Base-by-base conservation (phyloP, 2,888 invertebrate genomes). In the Volucella inanis region DNA sequence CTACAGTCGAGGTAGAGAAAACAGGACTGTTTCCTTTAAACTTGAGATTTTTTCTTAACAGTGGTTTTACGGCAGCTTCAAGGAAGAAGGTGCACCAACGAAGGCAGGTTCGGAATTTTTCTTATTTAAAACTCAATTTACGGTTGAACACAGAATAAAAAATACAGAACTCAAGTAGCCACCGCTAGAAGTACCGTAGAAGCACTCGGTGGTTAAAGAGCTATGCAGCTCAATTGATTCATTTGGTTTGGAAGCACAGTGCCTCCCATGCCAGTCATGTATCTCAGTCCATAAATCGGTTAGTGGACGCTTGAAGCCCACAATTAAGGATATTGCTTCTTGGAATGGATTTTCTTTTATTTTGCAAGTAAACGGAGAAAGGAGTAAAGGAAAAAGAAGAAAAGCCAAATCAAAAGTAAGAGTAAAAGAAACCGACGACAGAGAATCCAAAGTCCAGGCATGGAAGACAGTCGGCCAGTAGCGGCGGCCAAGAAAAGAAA, bases 41-140 rank as follows among this genome's bases (percentile, higher is more conserved):
- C 62, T 64, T 49, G 43, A 75, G 67, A 68, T 41, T 61, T 11
- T 55, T 47, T 31, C 31, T 45, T 54, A 62, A 9, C 61, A 55
- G 70, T 57, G 15, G 31, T 55, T 41, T 31, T 31, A 31, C 50
- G 55, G 45, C 31, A 50, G 47, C 62, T 68, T 47, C 39, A 41
- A 64, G n/a, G 43, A 18, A 41, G 47, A 18, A 31, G 47, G 38
- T 49, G 39, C 15, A 12, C 11, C n/a, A 14, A 64, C 59, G 9
- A 38, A 18, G n/a, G 11, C 38, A n/a, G 11, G 14, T 57, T 14
- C 22, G 47, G 50, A 8, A 38, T 49, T 18, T 11, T 54, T 57
- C 50, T 61, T 80, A 65, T 71, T 80, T 57, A 49, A 67, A 84
- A 71, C 71, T 71, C 70, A 79, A 84, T 84, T 84, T 84, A 79